phyloP scores from a whole-genome alignment of 2,888 invertebrate species.

The Tryphoninae sp. region DNA sequence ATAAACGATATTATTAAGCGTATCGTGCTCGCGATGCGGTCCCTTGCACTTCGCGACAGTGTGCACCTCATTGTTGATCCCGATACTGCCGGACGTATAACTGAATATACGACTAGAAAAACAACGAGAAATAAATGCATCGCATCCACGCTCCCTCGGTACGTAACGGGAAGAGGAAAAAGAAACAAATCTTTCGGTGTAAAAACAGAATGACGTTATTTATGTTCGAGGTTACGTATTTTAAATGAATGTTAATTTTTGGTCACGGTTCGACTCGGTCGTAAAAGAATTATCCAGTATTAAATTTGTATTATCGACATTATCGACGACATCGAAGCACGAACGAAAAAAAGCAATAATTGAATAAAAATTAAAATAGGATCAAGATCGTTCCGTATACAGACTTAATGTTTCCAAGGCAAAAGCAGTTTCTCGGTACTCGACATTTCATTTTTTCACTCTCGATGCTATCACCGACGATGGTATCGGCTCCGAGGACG shows the following conservation, averaged over 20 bases:
- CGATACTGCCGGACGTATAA: slow-evolving; percentile 6
- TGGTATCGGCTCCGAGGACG: slow-evolving; percentile 1
- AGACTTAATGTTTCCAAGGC: not conserved
- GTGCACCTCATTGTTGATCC: not conserved
- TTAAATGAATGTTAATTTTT: no score
- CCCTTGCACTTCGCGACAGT: not conserved
- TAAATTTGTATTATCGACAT: no score
- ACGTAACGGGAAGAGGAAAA: no score
- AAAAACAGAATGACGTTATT: not conserved
- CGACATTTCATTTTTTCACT: not conserved
- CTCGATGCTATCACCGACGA: not conserved
- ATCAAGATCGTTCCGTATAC: no score
- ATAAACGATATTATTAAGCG: slow-evolving; percentile 59
- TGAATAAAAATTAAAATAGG: no score
- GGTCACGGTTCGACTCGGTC: no score
- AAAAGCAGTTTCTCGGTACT: not conserved
- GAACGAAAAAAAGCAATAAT: no score
- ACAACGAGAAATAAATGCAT: no score
- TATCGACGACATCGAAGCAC: no score
- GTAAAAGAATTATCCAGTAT: no score
- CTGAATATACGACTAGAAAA: no score
- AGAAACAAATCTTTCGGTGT: not conserved
- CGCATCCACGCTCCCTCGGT: no score
- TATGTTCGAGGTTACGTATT: not conserved
- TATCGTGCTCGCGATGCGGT: slow-evolving; percentile 1